Conservation (phyloP, 2,888 invertebrate genomes). For the Nomada hirtipes region DNA sequence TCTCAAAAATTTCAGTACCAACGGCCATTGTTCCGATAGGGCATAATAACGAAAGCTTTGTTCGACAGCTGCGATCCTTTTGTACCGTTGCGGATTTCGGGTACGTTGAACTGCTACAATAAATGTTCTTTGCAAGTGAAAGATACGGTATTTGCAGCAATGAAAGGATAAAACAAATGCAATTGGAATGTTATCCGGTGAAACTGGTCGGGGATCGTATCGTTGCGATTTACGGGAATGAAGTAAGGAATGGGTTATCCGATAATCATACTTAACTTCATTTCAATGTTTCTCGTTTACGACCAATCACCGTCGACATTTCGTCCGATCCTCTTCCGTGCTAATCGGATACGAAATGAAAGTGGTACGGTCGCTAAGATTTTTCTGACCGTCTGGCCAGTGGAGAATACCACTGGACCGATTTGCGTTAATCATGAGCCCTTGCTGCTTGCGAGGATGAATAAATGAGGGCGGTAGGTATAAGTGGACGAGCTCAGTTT, state of each 20-base stretch:
- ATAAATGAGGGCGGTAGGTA: no score
- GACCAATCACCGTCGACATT: background rate
- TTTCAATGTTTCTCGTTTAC: background rate
- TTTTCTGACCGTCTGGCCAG: no score
- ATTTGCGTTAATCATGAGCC: no score
- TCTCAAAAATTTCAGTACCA: conserved; percentile 34
- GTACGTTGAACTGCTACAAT: conserved; percentile 45
- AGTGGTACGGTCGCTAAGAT: background rate
- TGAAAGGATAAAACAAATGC: conserved; percentile 12
- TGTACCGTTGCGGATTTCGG: conserved; percentile 31
- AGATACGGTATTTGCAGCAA: conserved; percentile 6
- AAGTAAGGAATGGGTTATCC: background rate
- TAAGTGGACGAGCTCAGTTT: no score
- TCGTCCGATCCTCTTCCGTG: no score
- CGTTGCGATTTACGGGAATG: background rate
- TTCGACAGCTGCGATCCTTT: conserved; percentile 40
- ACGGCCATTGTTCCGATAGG: conserved; percentile 25
- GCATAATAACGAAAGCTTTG: conserved; percentile 28
- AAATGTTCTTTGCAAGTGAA: conserved; percentile 19
- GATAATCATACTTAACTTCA: background rate
- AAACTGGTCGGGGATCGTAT: background rate
- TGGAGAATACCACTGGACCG: background rate
- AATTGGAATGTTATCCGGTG: background rate
- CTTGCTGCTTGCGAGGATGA: no score
- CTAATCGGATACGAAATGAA: background rate